Evolutionary conservation across 2,888 invertebrate species (phyloP).

Genomic region (Pachydiplax longipennis): DNA sequence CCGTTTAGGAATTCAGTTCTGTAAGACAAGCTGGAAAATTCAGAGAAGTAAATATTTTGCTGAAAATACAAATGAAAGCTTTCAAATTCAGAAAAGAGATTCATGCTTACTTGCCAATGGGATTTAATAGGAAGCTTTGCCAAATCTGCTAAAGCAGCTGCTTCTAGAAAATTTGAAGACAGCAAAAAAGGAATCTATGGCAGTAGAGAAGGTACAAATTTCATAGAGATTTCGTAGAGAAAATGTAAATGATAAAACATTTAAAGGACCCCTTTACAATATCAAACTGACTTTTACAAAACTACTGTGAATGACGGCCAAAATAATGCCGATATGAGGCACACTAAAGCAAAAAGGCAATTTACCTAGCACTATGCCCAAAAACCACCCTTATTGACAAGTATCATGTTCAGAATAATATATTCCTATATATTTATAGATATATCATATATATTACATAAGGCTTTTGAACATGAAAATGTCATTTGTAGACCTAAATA

Average conservation of each 20-base stretch:
- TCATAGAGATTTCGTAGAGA: neutral
- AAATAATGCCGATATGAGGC: conserved; percentile 34
- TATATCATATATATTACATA: conserved; percentile 41
- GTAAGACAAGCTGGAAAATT: neutral
- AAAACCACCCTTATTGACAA: conserved; percentile 37
- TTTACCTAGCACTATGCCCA: conserved; percentile 43
- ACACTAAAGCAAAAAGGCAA: conserved; percentile 44
- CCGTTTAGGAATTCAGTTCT: neutral
- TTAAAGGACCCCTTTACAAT: neutral
- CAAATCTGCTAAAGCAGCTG: neutral
- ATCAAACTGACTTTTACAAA: conserved; percentile 8
- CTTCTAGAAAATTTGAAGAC: neutral
- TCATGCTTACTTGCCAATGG: neutral
- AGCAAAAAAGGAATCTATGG: neutral
- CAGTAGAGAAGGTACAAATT: neutral
- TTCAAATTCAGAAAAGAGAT: neutral
- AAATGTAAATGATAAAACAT: neutral
- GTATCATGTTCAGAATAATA: conserved; percentile 35
- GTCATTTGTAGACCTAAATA: conserved; percentile 23
- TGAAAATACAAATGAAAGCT: neutral
- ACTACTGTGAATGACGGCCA: conserved; percentile 18
- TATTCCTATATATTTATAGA: conserved; percentile 41
- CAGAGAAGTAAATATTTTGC: neutral
- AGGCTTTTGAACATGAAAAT: conserved; percentile 44
- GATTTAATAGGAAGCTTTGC: neutral